Percentiles rank a stretch among this genome's conserved stretches.
These are phyloP conservation scores for Drosophila nr. perissopoda DNA, from an alignment of 2,888 invertebrate genomes.

Conservation along the genomic window DNA sequence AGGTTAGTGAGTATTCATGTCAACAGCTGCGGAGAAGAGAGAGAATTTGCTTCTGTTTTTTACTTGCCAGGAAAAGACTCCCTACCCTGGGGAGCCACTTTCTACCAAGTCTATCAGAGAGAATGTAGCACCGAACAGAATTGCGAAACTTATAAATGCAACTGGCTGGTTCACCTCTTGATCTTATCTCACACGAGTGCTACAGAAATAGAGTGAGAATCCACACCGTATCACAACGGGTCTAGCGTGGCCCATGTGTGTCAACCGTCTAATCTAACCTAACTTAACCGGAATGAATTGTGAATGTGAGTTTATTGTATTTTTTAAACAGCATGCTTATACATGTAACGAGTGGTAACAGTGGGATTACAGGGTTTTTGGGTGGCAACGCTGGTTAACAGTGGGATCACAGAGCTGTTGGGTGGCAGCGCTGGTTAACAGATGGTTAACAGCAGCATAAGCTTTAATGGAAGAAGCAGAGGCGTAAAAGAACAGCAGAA, in stretches of 20 bases:
- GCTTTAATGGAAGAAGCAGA: neutral
- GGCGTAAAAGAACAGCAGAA: neutral
- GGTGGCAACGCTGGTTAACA: neutral
- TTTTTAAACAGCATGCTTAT: neutral
- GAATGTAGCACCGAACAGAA: neutral
- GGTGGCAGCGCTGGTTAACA: neutral
- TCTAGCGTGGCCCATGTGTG: accelerated
- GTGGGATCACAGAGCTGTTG: neutral
- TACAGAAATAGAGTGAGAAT: neutral
- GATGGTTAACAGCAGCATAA: neutral
- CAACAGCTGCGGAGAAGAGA: neutral
- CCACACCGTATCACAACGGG: neutral
- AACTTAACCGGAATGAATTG: neutral
- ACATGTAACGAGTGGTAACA: too few species aligned
- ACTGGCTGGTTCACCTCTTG: neutral
- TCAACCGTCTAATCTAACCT: neutral
- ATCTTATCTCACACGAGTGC: neutral
- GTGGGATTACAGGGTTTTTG: neutral
- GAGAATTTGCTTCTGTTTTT: neutral
- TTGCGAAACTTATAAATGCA: neutral
- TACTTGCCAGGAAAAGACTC: neutral
- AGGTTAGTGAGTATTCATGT: too few species aligned
- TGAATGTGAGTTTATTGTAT: neutral
- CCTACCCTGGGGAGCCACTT: neutral
- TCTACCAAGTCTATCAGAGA: neutral